These are phyloP conservation scores for Oconnorella tubifera DNA, from an alignment of 2,888 invertebrate species.

Conservation along the genomic window DNA sequence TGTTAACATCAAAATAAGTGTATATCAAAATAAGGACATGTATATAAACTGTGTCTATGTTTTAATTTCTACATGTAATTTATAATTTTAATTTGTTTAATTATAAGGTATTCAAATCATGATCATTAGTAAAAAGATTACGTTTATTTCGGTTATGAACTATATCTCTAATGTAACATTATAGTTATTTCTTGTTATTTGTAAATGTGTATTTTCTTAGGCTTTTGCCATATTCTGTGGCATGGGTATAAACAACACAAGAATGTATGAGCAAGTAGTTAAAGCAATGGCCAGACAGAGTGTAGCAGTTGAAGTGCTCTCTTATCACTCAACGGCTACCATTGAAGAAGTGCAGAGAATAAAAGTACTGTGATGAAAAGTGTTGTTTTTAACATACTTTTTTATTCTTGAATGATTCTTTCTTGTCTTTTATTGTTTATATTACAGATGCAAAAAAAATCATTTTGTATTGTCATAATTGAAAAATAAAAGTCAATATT, in stretches of 20 bases:
- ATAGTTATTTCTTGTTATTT: no score
- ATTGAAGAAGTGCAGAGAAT: slow-evolving; percentile 60
- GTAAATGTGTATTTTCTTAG: slow-evolving; percentile 34
- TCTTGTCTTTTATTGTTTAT: not conserved
- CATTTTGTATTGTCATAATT: no score
- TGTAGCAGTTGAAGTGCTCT: slow-evolving; percentile 52
- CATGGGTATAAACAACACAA: slow-evolving; percentile 58
- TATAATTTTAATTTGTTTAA: no score
- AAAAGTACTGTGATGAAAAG: slow-evolving; percentile 56
- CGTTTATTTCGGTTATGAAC: no score
- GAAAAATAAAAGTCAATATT: not conserved
- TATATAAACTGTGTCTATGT: no score
- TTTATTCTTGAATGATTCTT: not conserved
- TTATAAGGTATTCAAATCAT: no score
- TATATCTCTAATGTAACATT: no score
- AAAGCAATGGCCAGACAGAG: slow-evolving; percentile 51
- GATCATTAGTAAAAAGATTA: no score
- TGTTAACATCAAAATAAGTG: no score
- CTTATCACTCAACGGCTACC: slow-evolving; percentile 52
- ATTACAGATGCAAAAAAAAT: not conserved
- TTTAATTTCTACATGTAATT: no score
- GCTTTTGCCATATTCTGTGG: slow-evolving; percentile 56
- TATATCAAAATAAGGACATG: no score
- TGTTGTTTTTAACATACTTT: not conserved
- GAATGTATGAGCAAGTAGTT: slow-evolving; percentile 66